Base-by-base conservation (phyloP, 1,140 invertebrate genomes). In the Zaprionus kolodkinae region DNA sequence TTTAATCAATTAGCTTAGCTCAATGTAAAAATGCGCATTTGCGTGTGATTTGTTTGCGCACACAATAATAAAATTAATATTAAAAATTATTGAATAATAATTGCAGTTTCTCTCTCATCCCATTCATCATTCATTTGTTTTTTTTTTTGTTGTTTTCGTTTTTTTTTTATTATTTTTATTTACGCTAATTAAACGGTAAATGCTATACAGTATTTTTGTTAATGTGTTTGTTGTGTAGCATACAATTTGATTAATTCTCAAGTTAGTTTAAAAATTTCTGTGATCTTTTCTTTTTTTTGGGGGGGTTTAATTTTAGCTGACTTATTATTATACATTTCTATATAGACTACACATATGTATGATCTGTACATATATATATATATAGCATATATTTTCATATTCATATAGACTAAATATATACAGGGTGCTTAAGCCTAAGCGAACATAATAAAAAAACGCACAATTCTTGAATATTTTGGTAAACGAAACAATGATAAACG, bases 61-160 rank as follows among this genome's bases (percentile, higher is more conserved):
- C 27, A 87, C 76, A 86, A 85, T 88, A 78, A 78, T 77, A 89
- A 81, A 89, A 89, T 79, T 89, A 89, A 89, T 90, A 81, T 86
- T 89, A 80, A 84, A 90, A 89, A 89, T 90, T 89, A 89, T 89
- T 89, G 87, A 86, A 89, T 89, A 89, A 91, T 88, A 91, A 79
- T 91, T 91, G 81, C 81, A 91, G 67, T 79, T 80, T 81, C 87
- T 82, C 71, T 78, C 67, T 30, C 65, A 67, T 54, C 52, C 43
- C 60, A 78, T 30, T 71, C 54, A 68, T 78, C 63, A 35, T 79
- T 81, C 1, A 30, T 30, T 50, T 52, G 36, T 69, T 55, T 38
- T 55, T 56, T 56, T n/a, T 56, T 17, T 63, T 75, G 70, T 55
- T 75, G 70, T 50, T 15, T 33, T 73, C 36, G 70, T 62, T 45